Evolutionary conservation across 1,140 invertebrate species (phyloP).

Genomic region (Meloidogyne floridensis): DNA sequence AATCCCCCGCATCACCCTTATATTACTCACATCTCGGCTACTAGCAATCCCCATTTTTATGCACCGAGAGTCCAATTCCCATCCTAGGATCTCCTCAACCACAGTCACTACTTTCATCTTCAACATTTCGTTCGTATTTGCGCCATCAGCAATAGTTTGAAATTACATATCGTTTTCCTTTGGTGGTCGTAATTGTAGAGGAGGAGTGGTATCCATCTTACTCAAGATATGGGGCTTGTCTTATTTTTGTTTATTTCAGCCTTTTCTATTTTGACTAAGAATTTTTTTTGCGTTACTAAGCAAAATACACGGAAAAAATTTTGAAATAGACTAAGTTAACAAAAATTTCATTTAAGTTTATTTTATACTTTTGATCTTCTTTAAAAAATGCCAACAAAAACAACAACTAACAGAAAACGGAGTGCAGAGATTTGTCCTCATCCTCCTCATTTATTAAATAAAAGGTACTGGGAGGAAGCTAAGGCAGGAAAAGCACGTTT

Average conservation of each 20-base stretch:
- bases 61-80: background rate
- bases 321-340: no score
- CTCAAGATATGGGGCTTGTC: background rate
- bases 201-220: background rate
- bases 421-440: slow-evolving; percentile 22
- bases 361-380: no score
- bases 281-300: no score
- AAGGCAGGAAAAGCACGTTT: slow-evolving; percentile 1
- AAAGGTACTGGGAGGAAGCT: slow-evolving; percentile 29
- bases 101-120: background rate
- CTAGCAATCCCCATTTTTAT: background rate
- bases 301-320: no score
- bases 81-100: slow-evolving; percentile 1
- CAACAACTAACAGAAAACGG: slow-evolving; percentile 4
- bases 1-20: background rate
- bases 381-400: background rate
- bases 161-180: background rate
- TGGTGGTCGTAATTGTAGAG: background rate
- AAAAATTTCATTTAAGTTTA: no score
- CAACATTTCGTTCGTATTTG: background rate
- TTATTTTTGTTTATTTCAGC: background rate
- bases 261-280: background rate
- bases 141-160: background rate
- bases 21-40: background rate
- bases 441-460: slow-evolving; percentile 26